phyloP scores from a whole-genome alignment of 2,888 invertebrate species.

The Melanargia galathea region DNA sequence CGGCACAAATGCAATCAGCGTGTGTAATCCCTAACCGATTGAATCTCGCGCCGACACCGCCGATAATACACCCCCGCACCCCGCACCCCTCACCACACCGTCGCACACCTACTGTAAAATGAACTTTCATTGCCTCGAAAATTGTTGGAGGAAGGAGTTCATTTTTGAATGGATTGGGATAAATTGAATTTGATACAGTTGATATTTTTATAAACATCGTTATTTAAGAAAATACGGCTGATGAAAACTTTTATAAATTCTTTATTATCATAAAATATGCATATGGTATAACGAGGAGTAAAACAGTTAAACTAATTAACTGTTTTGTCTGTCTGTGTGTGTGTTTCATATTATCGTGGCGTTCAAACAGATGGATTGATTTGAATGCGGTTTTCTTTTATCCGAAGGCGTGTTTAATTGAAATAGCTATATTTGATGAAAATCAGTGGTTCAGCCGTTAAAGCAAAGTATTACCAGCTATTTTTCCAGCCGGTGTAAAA shows the following conservation, averaged over 20 bases:
- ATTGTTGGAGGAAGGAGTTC: not conserved
- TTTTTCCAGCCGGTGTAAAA: too few relatives aligned
- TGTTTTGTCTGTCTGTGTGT: too few relatives aligned
- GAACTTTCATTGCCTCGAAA: not conserved
- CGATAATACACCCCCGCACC: constrained; percentile 25
- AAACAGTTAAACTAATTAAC: too few relatives aligned
- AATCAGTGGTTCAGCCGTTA: too few relatives aligned
- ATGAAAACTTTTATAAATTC: not conserved
- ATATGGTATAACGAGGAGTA: too few relatives aligned
- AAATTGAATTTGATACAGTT: not conserved
- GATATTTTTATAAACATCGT: not conserved
- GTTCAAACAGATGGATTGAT: too few relatives aligned
- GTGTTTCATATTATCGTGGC: too few relatives aligned
- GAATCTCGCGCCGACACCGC: constrained; percentile 36
- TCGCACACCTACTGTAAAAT: constrained; percentile 15
- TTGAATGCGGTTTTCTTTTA: too few relatives aligned
- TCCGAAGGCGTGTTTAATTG: too few relatives aligned
- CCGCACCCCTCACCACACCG: constrained; percentile 4
- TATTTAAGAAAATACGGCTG: not conserved
- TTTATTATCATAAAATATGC: not conserved
- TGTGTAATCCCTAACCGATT: constrained; percentile 42
- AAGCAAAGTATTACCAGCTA: too few relatives aligned
- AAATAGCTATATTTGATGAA: too few relatives aligned
- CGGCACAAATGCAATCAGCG: constrained; percentile 44
- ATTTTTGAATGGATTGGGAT: not conserved